Conservation (phyloP, 2,888 invertebrate genomes). For the Micoletzkya japonica region DNA sequence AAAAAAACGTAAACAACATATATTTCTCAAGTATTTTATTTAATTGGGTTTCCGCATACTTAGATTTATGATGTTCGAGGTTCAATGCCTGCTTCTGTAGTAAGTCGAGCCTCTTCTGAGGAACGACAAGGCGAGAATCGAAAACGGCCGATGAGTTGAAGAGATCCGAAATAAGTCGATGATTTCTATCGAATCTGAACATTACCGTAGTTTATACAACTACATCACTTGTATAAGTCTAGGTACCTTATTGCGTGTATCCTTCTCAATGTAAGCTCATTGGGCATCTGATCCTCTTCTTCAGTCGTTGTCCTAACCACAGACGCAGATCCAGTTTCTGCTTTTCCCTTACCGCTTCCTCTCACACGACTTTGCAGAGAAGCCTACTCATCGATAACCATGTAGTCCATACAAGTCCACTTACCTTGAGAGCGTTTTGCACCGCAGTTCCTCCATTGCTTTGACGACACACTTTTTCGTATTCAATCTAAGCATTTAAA, state of each 20-base stretch:
- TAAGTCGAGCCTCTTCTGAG: constrained; percentile 27
- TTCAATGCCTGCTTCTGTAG: constrained; percentile 27
- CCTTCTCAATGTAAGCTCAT: constrained; percentile 26
- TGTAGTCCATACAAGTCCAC: neutral
- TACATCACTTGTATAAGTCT: neutral
- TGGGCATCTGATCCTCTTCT: constrained; percentile 26
- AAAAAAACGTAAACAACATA: neutral
- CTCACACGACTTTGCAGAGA: constrained; percentile 28
- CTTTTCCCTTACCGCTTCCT: constrained; percentile 18
- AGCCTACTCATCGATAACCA: neutral
- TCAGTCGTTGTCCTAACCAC: constrained; percentile 17
- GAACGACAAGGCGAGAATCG: constrained; percentile 28
- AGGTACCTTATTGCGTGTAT: constrained; percentile 24
- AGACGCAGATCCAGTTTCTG: constrained; percentile 9
- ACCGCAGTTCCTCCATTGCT: constrained; percentile 23
- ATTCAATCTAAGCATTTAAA: constrained; percentile 21
- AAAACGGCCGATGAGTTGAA: constrained; percentile 24
- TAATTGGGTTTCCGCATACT: neutral
- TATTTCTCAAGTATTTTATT: neutral
- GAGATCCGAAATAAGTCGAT: constrained; percentile 26
- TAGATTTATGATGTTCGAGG: constrained; percentile 19
- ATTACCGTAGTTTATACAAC: neutral
- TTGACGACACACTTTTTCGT: constrained; percentile 21
- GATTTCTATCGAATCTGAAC: constrained; percentile 27
- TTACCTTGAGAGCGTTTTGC: constrained; percentile 19